These are phyloP conservation scores for Eumacrocentrus americanus DNA, from an alignment of 2,888 invertebrate genomes.

Conservation along the genomic window DNA sequence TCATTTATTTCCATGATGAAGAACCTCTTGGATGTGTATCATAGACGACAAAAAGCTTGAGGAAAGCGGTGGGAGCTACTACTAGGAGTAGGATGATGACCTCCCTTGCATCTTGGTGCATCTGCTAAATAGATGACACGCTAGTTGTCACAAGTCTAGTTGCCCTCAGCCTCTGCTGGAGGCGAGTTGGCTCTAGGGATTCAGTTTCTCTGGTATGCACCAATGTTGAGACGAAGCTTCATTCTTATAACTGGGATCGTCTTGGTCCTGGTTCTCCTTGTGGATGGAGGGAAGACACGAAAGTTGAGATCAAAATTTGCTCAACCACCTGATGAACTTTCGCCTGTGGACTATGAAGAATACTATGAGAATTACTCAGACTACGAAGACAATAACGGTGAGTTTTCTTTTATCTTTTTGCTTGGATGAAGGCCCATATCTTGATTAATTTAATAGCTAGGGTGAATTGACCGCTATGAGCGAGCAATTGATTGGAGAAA, in stretches of 20 bases:
- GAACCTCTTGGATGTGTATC: slow-evolving; percentile 31
- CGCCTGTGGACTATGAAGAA: slow-evolving; percentile 47
- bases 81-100: slow-evolving; percentile 49
- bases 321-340: slow-evolving; percentile 38
- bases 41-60: slow-evolving; percentile 17
- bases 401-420: slow-evolving; percentile 25
- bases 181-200: slow-evolving; percentile 40
- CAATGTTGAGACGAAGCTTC: neutral
- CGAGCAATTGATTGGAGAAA: neutral
- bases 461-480: neutral
- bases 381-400: slow-evolving; percentile 47
- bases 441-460: neutral
- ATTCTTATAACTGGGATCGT: slow-evolving; percentile 36
- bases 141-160: slow-evolving; percentile 47
- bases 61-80: slow-evolving; percentile 14
- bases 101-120: slow-evolving; percentile 47
- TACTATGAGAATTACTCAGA: slow-evolving; percentile 49
- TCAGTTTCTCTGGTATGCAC: neutral
- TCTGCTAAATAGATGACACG: slow-evolving; percentile 54
- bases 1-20: slow-evolving; percentile 18
- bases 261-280: slow-evolving; percentile 36
- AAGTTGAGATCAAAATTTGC: slow-evolving; percentile 37
- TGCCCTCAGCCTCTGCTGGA: slow-evolving; percentile 47
- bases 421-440: neutral
- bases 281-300: slow-evolving; percentile 35